Evolutionary conservation across 2,888 invertebrate genomes (phyloP).

Genomic region (Ophioninae sp.): DNA sequence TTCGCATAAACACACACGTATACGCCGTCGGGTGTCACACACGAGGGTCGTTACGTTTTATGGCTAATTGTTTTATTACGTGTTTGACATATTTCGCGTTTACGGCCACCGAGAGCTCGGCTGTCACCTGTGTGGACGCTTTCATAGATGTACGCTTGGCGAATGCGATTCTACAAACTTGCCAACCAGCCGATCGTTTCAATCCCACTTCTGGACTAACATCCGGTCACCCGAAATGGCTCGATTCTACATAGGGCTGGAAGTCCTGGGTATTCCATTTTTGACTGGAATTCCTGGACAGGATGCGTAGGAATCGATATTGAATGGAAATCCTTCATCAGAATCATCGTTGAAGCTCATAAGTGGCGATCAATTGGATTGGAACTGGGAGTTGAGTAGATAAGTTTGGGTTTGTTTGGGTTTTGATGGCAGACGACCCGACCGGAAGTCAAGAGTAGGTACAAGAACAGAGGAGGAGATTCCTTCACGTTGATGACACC

Average conservation of each 20-base stretch:
- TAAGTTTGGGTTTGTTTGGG: too few relatives aligned
- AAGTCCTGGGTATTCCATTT: background rate
- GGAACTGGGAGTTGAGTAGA: too few relatives aligned
- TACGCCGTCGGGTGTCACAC: slow-evolving; percentile 66
- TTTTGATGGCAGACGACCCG: too few relatives aligned
- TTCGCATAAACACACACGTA: slow-evolving; percentile 50
- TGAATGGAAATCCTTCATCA: too few relatives aligned
- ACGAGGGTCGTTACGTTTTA: slow-evolving; percentile 81
- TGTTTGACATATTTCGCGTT: slow-evolving; percentile 81
- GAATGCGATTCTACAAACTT: slow-evolving; percentile 74
- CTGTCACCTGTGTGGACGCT: slow-evolving; percentile 73
- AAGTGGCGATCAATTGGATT: too few relatives aligned
- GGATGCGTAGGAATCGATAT: slow-evolving; percentile 25
- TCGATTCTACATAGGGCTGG: background rate
- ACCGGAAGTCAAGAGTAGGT: too few relatives aligned
- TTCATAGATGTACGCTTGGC: slow-evolving; percentile 74
- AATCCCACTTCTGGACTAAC: background rate
- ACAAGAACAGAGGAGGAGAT: too few relatives aligned
- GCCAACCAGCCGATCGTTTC: background rate
- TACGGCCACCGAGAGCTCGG: slow-evolving; percentile 73
- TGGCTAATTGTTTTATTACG: slow-evolving; percentile 81
- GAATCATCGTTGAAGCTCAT: too few relatives aligned
- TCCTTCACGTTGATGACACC: slow-evolving; percentile 60
- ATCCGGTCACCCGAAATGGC: slow-evolving; percentile 18
- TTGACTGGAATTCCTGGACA: background rate